Conservation (phyloP, 2,888 invertebrate species). For the Stramonita haemastoma region DNA sequence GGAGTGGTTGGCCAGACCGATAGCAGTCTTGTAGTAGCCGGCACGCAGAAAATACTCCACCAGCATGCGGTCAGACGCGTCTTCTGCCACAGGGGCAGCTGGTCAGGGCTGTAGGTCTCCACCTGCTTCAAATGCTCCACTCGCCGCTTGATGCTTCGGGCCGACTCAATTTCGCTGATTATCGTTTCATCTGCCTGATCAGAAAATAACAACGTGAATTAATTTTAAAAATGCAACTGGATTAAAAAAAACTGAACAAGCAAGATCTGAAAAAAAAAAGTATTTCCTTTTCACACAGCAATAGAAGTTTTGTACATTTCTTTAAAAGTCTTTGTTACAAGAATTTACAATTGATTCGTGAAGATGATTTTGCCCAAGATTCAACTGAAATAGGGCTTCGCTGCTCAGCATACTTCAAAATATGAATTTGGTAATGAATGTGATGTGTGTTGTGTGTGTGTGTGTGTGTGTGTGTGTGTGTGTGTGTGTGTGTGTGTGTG, state of each 20-base stretch:
- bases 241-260: too few species aligned
- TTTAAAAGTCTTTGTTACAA: too few species aligned
- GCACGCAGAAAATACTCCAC: constrained; percentile 96
- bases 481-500: neutral
- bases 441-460: neutral
- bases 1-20: constrained; percentile 89
- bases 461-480: neutral
- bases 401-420: too few species aligned
- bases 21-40: constrained; percentile 96
- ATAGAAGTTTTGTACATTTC: too few species aligned
- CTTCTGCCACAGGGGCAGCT: constrained; percentile 85
- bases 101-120: constrained; percentile 75
- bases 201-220: too few species aligned
- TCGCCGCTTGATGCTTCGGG: constrained; percentile 92
- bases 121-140: constrained; percentile 92
- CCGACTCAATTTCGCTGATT: constrained; percentile 92
- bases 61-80: constrained; percentile 93
- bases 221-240: neutral
- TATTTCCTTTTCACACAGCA: too few species aligned
- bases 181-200: constrained; percentile 91
- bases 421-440: neutral
- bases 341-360: too few species aligned
- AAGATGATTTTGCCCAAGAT: too few species aligned
- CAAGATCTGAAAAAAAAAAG: too few species aligned
- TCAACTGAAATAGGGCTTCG: too few species aligned